Conservation (phyloP, 1,140 invertebrate species). For the Potamilus streckersoni region DNA sequence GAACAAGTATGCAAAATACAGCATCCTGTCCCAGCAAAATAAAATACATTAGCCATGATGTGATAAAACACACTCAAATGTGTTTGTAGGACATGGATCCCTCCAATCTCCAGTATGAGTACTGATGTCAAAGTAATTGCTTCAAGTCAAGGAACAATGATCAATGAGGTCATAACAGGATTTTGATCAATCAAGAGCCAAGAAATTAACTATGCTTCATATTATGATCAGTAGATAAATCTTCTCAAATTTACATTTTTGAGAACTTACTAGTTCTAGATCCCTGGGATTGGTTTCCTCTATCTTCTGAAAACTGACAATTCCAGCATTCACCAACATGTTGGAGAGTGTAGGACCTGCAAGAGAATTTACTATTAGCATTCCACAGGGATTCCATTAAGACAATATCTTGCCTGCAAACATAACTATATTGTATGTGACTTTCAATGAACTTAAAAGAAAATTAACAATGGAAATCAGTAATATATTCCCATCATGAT, state of each 20-base stretch:
- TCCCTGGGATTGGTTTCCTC: conserved; percentile 78
- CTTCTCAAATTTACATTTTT: not conserved
- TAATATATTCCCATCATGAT: too few relatives aligned
- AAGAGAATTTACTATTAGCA: conserved; percentile 4
- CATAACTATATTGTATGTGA: too few relatives aligned
- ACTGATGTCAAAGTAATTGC: not conserved
- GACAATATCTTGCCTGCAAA: not conserved
- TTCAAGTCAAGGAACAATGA: too few relatives aligned
- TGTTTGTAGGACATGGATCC: too few relatives aligned
- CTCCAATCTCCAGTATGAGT: not conserved
- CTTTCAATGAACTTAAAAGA: too few relatives aligned
- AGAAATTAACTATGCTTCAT: not conserved
- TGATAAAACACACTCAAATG: too few relatives aligned
- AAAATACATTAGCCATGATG: too few relatives aligned
- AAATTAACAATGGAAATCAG: too few relatives aligned
- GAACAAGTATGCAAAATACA: too few relatives aligned
- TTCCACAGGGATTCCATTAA: not conserved
- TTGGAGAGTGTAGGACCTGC: conserved; percentile 71
- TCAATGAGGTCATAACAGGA: not conserved
- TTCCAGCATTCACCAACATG: conserved; percentile 76
- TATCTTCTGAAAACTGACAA: conserved; percentile 77
- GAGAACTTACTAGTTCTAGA: conserved; percentile 76
- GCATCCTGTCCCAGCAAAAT: too few relatives aligned
- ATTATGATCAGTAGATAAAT: not conserved
- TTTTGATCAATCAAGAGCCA: not conserved